phyloP scores from a whole-genome alignment of 2,888 invertebrate species.

The Drosophila stalkeri region DNA sequence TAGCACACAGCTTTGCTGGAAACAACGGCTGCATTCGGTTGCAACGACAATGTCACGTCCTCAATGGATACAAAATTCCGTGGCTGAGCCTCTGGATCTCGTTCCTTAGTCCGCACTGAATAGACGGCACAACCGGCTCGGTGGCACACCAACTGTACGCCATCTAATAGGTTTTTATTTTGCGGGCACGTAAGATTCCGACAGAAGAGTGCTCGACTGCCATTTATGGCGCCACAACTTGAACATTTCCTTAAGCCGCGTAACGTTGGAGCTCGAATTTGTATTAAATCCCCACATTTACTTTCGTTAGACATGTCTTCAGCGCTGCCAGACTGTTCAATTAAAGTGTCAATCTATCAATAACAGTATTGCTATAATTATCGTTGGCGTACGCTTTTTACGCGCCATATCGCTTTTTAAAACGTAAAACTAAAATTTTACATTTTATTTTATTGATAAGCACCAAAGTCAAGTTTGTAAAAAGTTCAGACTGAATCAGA shows the following conservation, averaged over 20 bases:
- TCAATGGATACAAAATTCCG: conserved; percentile 90
- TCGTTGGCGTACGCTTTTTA: background rate
- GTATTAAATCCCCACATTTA: conserved; percentile 33
- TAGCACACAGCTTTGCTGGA: conserved; percentile 78
- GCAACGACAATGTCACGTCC: conserved; percentile 83
- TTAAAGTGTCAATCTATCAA: conserved; percentile 1
- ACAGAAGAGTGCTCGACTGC: conserved; percentile 87
- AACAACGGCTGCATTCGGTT: conserved; percentile 82
- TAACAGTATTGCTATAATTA: rapidly evolving
- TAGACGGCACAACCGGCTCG: conserved; percentile 87
- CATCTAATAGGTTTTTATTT: conserved; percentile 75
- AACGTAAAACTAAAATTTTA: background rate
- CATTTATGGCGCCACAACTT: conserved; percentile 91
- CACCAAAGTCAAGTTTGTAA: no score
- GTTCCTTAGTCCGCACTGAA: conserved; percentile 89
- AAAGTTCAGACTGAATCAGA: background rate
- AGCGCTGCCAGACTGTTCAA: conserved; percentile 16
- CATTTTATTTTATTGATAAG: background rate
- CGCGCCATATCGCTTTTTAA: background rate
- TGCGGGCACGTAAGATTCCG: conserved; percentile 76
- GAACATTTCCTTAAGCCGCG: conserved; percentile 91
- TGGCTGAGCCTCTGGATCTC: conserved; percentile 87
- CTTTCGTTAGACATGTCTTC: conserved; percentile 15
- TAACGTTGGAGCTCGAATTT: conserved; percentile 48
- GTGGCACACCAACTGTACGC: conserved; percentile 87